Conservation (phyloP, 2,113 vertebrate species). For the Camarhynchus parvulus region DNA sequence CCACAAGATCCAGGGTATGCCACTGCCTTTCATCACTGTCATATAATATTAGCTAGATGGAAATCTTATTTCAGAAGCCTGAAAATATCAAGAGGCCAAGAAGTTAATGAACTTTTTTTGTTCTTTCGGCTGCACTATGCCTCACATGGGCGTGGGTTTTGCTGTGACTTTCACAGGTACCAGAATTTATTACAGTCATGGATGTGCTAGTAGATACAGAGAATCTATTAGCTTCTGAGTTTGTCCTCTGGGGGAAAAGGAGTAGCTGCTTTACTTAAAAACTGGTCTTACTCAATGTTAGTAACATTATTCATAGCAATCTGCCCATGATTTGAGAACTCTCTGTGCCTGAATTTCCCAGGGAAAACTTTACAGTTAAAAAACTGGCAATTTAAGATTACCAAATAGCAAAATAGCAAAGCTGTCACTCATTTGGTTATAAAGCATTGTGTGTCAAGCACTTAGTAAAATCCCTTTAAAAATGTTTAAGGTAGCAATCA, state of each 20-base stretch:
- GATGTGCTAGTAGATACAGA: background rate
- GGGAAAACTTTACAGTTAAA: background rate
- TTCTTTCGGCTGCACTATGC: background rate
- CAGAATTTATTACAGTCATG: background rate
- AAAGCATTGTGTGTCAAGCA: background rate
- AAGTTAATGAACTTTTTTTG: constrained; percentile 12
- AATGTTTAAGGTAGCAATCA: background rate
- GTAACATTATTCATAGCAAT: constrained; percentile 9
- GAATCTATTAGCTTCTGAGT: background rate
- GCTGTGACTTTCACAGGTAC: constrained; percentile 4
- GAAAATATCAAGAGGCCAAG: constrained; percentile 18
- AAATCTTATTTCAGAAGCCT: constrained; percentile 6
- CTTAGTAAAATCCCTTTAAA: background rate
- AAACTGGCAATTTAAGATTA: background rate
- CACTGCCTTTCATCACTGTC: background rate
- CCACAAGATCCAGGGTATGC: background rate
- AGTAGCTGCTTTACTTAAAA: constrained; percentile 36
- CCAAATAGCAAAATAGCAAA: background rate
- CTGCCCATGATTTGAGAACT: background rate
- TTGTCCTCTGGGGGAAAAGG: constrained; percentile 40
- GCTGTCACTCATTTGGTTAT: background rate
- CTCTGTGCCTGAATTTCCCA: background rate
- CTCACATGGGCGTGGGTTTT: background rate
- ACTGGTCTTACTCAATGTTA: background rate
- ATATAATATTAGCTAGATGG: background rate